Percentiles rank a stretch among this genome's conserved stretches.
Conservation (phyloP, 2,113 vertebrate genomes). For the Atherinomorus stipes region DNA sequence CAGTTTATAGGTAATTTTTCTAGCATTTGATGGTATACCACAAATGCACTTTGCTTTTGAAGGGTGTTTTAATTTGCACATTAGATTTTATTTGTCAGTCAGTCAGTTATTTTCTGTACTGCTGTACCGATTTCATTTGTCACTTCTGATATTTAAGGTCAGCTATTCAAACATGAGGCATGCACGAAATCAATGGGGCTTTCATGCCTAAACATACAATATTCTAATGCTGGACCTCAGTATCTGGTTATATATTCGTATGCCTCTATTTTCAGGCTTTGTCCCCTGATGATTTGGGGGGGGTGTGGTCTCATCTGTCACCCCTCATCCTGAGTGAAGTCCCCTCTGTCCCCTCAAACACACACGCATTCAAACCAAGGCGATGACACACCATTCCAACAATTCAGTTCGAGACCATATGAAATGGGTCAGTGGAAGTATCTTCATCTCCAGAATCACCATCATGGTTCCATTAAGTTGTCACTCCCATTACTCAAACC, state of each 20-base stretch:
- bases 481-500: slow-evolving; percentile 31
- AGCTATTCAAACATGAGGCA: neutral
- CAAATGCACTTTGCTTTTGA: neutral
- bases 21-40: neutral
- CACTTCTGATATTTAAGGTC: slow-evolving; percentile 22
- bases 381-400: slow-evolving; percentile 86
- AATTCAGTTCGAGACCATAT: slow-evolving; percentile 85
- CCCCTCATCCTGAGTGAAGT: slow-evolving; percentile 80
- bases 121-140: slow-evolving; percentile 14
- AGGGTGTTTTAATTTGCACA: neutral
- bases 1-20: neutral
- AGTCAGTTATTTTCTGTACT: no score
- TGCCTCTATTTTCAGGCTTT: slow-evolving; percentile 82
- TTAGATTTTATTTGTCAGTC: slow-evolving; percentile 14
- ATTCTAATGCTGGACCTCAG: slow-evolving; percentile 21
- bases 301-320: slow-evolving; percentile 78
- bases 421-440: slow-evolving; percentile 86
- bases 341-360: slow-evolving; percentile 75
- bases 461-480: slow-evolving; percentile 52
- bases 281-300: slow-evolving; percentile 82
- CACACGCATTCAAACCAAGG: slow-evolving; percentile 80
- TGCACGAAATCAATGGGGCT: slow-evolving; percentile 60
- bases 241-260: slow-evolving; percentile 34
- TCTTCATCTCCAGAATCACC: slow-evolving; percentile 67
- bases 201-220: slow-evolving; percentile 14